Conservation (phyloP, 2,113 vertebrate genomes). For the Cyphomyrus discorhynchus region DNA sequence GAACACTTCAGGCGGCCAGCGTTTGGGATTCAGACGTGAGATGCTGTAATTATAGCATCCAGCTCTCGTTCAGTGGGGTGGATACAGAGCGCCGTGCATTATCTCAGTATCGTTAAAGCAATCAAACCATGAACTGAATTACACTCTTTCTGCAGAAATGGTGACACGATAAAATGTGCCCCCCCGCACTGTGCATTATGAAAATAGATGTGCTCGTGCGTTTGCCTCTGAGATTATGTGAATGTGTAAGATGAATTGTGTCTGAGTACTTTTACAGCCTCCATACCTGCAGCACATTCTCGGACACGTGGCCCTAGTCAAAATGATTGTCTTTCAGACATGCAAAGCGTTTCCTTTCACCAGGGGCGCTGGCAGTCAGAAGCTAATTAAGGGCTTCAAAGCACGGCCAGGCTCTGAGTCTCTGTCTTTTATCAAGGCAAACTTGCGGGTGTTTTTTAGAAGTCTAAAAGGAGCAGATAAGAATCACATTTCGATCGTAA, state of each 20-base stretch:
- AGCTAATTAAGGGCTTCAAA: constrained; percentile 8
- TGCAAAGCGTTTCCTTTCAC: not conserved
- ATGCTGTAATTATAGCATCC: not conserved
- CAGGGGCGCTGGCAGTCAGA: not conserved
- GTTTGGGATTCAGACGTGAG: not conserved
- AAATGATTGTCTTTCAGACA: not conserved
- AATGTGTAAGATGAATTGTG: not conserved
- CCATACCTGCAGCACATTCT: not conserved
- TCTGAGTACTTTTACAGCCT: not conserved
- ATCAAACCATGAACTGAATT: not conserved
- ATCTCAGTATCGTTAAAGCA: not conserved
- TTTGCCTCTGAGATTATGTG: not conserved
- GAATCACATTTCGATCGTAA: not conserved
- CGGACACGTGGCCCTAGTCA: not conserved
- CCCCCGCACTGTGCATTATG: not conserved
- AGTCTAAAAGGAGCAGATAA: not conserved
- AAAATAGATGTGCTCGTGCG: not conserved
- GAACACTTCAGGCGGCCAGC: not conserved
- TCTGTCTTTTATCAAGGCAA: not conserved
- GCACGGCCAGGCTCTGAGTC: not conserved
- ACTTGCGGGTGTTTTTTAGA: not conserved
- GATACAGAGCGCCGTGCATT: not conserved
- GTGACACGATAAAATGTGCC: not conserved
- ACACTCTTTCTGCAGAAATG: not conserved
- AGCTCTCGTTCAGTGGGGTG: not conserved